Base-by-base conservation (phyloP, 2,113 vertebrate genomes). In the Machaerirhynchus nigripectus region DNA sequence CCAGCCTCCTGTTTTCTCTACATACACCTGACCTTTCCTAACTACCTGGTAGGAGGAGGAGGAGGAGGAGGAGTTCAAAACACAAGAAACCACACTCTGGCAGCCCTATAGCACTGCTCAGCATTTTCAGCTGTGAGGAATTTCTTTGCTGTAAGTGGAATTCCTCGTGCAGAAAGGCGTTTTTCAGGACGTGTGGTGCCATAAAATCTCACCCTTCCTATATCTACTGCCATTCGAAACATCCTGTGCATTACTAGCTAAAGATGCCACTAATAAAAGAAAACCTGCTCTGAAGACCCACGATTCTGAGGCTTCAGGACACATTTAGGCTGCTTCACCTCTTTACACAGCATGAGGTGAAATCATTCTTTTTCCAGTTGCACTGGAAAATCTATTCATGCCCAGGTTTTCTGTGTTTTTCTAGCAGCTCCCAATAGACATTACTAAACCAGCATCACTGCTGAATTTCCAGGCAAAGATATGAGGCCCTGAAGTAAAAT, bases 331-430 rank as follows among this genome's bases (percentile, higher is more conserved):
- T 39, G 26, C 63, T 85, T 75, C 37, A 80, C 42, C 37, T 78
- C 73, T 84, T 68, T 17, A 39, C 1, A 2, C 40, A 88, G 73
- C 28, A 42, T 11, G 42, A 90, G 49, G 80, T 96, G 83, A 97
- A 96, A 93, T 90, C 56, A 93, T 93, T 90, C 64, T 88, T 95
- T 97, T 95, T 96, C 95, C 92, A 93, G 33, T 94, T 78, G 37
- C 68, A 22, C 37, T 84, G 93, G 85, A 97, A 96, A 95, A 90
- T 88, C 83, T 71, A 30, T 68, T 93, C 73, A 31, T 82, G 61
- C 76, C 82, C 79, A 90, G 49, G n/a, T 78, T 96, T 93, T 93
- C 71, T 52, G 40, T 96, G 82, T 93, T 97, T 96, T 94, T 46
- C 79, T 84, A 90, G 90, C 6, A 2, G 65, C 73, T 96, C 88